Evolutionary conservation across 53 echinoderm and acorn worm genomes (phyloP).

Genomic region (Patiria pectinifera): DNA sequence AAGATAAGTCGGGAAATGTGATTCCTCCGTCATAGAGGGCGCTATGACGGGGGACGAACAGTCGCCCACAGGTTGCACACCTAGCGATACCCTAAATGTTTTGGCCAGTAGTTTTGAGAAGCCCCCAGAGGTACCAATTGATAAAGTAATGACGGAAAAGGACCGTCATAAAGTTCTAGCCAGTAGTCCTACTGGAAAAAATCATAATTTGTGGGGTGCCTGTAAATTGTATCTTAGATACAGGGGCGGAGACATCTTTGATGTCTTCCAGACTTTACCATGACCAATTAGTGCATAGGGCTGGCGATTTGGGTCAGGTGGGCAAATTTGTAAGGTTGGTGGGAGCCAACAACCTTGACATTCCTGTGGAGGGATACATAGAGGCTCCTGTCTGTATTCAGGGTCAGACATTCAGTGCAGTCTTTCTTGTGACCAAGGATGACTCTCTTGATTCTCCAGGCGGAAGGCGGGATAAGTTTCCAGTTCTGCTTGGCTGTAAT

Average conservation of each 20-base stretch:
- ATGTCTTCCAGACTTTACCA: conserved; percentile 10
- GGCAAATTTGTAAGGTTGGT: conserved; percentile 4
- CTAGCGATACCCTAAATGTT: neutral
- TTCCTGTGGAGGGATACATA: conserved; percentile 21
- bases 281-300: neutral
- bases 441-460: neutral
- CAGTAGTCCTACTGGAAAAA: neutral
- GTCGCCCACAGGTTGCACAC: neutral
- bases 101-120: neutral
- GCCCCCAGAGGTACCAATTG: neutral
- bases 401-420: neutral
- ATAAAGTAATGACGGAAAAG: conserved; percentile 22
- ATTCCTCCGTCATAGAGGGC: conserved; percentile 29
- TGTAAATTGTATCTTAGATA: conserved; percentile 17
- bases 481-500: conserved; percentile 19
- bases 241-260: conserved; percentile 30
- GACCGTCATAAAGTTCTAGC: conserved; percentile 21
- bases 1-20: conserved; percentile 6
- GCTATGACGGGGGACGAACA: neutral
- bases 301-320: conserved; percentile 10
- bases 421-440: conserved; percentile 18
- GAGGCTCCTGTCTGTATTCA: conserved; percentile 19
- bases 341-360: conserved; percentile 35
- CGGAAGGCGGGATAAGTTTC: conserved; percentile 20
- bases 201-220: conserved; percentile 20